phyloP scores from a whole-genome alignment of 2,888 invertebrate genomes.

The Perizoma affinitatum region DNA sequence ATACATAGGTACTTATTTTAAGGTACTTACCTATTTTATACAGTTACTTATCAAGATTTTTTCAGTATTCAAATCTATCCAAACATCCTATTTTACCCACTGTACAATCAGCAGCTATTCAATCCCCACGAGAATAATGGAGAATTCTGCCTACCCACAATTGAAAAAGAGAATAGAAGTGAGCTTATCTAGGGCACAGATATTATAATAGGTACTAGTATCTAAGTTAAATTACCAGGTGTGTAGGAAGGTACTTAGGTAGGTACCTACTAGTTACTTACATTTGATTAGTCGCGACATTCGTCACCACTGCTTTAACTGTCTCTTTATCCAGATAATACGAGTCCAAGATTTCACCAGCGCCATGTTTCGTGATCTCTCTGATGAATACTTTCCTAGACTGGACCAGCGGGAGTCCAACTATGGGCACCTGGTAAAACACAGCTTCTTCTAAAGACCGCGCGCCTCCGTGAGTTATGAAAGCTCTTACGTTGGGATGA shows the following conservation, averaged over 20 bases:
- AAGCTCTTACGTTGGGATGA: slow-evolving; percentile 73
- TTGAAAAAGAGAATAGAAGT: no score
- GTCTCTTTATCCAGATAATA: slow-evolving; percentile 65
- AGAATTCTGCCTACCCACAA: neutral
- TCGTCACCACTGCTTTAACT: slow-evolving; percentile 55
- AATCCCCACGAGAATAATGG: no score
- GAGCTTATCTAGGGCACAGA: no score
- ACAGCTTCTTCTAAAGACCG: slow-evolving; percentile 78
- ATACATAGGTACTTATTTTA: no score
- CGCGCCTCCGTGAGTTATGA: slow-evolving; percentile 73
- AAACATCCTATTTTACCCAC: no score
- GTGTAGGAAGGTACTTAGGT: no score
- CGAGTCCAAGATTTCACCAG: slow-evolving; percentile 69
- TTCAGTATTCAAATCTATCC: no score
- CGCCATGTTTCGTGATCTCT: slow-evolving; percentile 65
- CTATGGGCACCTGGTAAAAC: slow-evolving; percentile 70
- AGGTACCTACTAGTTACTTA: slow-evolving; percentile 44
- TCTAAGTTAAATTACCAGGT: no score
- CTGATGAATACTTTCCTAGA: slow-evolving; percentile 67
- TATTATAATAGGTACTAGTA: no score
- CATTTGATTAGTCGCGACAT: slow-evolving; percentile 59
- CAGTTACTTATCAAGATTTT: no score
- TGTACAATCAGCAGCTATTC: no score
- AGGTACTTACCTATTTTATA: no score
- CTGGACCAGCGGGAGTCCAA: slow-evolving; percentile 68